Evolutionary conservation across 2,113 vertebrate species (phyloP).

Genomic region (Poecilia latipinna): DNA sequence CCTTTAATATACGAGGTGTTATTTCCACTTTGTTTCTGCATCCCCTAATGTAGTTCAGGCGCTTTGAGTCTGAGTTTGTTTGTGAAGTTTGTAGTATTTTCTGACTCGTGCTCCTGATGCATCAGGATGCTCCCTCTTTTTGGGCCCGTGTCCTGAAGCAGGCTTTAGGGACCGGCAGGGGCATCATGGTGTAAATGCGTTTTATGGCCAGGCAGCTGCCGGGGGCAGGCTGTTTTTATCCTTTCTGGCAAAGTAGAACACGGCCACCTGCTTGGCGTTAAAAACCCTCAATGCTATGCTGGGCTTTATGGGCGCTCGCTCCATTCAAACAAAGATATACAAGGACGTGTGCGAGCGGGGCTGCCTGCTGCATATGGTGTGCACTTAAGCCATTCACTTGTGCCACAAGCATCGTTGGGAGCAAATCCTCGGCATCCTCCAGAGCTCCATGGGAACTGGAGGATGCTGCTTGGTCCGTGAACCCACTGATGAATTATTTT

Average conservation of each 20-base stretch:
- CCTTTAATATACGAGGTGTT: too few species aligned
- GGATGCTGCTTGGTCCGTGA: slow-evolving; percentile 54
- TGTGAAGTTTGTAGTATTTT: slow-evolving; percentile 13
- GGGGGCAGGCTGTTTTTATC: slow-evolving; percentile 72
- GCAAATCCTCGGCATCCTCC: slow-evolving; percentile 24
- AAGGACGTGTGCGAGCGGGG: slow-evolving; percentile 45
- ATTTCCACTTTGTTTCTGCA: too few species aligned
- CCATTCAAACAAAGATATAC: slow-evolving; percentile 70
- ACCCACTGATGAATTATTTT: slow-evolving; percentile 64
- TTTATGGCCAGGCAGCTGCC: slow-evolving; percentile 81
- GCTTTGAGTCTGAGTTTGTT: not conserved
- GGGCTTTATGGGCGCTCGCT: slow-evolving; percentile 65
- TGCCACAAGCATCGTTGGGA: slow-evolving; percentile 45
- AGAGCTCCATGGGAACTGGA: slow-evolving; percentile 39
- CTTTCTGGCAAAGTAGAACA: slow-evolving; percentile 74
- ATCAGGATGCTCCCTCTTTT: slow-evolving; percentile 39
- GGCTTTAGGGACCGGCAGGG: slow-evolving; percentile 69
- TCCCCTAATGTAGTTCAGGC: too few species aligned
- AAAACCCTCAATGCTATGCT: slow-evolving; percentile 64
- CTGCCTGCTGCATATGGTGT: slow-evolving; percentile 63
- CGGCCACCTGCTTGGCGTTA: slow-evolving; percentile 79
- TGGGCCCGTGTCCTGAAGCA: slow-evolving; percentile 59
- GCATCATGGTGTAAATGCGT: slow-evolving; percentile 81
- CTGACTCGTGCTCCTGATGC: slow-evolving; percentile 35
- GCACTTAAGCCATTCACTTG: slow-evolving; percentile 66